Base-by-base conservation (phyloP, 2,888 invertebrate species). In the Tachina grossa region DNA sequence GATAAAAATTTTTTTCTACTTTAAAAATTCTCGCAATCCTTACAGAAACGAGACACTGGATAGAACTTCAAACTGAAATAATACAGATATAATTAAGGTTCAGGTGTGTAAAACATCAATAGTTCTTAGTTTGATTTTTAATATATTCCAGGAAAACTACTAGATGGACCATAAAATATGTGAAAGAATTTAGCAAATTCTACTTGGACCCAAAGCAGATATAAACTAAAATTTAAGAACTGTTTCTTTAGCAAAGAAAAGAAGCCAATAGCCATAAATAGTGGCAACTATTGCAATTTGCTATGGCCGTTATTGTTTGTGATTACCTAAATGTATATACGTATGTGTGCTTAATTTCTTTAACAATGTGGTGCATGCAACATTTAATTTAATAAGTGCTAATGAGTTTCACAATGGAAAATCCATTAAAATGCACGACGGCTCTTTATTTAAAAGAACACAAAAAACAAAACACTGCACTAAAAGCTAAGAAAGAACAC, bases 371-470 rank as follows among this genome's bases (percentile, higher is more conserved):
- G 66, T 79, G 71, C 85, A 83, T 84, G 85, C 85, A 88, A 89
- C 90, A 89, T 88, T 90, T 89, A 87, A 87, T 90, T 90, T 90
- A 90, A 91, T 90, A 91, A 90, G 90, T 91, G 90, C 89, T 90
- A 90, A 90, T 91, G 90, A 91, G 90, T 90, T 90, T 85, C 87
- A 85, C 84, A 85, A 87, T 87, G 87, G 82, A 80, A 82, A 87
- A 82, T 82, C 85, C 81, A 87, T 87, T 84, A 79, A 83, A 87
- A 86, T 79, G 65, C 78, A 82, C 76, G 59, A 68, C 68, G 77
- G 63, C 72, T 41, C 57, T 61, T 83, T 79, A 55, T 55, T 85
- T 78, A 53, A 51, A 63, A 31, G 0, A 31, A 31, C 0, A 31
- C 45, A 75, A 53, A 59, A 65, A 63, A 77, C 49, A 51, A 31